Percentiles rank a stretch among this genome's conserved stretches.
phyloP scores from a whole-genome alignment of 2,113 vertebrate species.

The Tragelaphus imberbis region DNA sequence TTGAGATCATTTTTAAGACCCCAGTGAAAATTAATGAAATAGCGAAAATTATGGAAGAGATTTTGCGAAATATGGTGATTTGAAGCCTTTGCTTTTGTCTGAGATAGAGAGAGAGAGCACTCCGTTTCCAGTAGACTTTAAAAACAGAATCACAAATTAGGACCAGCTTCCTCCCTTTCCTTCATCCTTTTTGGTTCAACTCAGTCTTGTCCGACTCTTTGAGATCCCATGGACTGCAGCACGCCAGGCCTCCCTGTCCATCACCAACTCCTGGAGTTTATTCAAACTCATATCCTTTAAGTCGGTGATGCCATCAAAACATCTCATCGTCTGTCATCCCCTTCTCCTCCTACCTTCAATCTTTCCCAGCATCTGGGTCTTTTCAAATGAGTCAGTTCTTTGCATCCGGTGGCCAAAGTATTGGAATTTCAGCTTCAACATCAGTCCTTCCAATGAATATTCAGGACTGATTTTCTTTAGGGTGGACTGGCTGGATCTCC shows the following conservation, averaged over 20 bases:
- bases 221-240: neutral
- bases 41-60: neutral
- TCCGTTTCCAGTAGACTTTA: neutral
- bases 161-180: neutral
- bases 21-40: neutral
- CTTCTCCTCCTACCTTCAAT: too few relatives aligned
- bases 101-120: neutral
- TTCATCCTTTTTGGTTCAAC: neutral
- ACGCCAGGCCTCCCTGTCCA: neutral
- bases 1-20: neutral
- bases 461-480: too few relatives aligned
- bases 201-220: neutral
- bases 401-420: too few relatives aligned
- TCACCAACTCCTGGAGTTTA: neutral
- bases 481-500: too few relatives aligned
- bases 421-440: too few relatives aligned
- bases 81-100: neutral
- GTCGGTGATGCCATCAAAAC: too few relatives aligned
- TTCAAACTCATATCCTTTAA: neutral
- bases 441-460: too few relatives aligned
- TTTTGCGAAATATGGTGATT: constrained; percentile 18
- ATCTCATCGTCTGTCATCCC: too few relatives aligned
- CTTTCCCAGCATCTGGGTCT: too few relatives aligned
- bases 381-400: too few relatives aligned
- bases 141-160: neutral